Evolutionary conservation across 2,888 invertebrate genomes (phyloP).

Genomic region (Pantelozetes paolii): DNA sequence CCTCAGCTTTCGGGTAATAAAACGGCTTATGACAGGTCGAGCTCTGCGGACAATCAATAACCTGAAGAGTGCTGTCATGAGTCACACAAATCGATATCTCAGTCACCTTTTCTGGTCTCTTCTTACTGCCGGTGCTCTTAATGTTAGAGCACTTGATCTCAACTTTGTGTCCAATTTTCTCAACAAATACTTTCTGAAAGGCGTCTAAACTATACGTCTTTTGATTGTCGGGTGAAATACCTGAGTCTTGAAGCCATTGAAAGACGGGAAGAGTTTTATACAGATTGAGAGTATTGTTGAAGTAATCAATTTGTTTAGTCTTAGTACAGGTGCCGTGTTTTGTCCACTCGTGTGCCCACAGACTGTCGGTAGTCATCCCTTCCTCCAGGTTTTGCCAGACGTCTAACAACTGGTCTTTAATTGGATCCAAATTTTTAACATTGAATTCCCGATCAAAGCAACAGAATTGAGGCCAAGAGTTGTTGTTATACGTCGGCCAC

Average conservation of each 20-base stretch:
- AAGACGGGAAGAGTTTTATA: slow-evolving; percentile 12
- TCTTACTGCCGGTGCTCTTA: too few relatives aligned
- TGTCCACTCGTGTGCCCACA: slow-evolving; percentile 43
- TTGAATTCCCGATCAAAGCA: slow-evolving; percentile 27
- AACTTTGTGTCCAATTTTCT: neutral
- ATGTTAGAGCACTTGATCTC: neutral
- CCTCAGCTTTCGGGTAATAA: neutral
- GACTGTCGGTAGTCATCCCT: slow-evolving; percentile 5
- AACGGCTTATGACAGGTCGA: neutral
- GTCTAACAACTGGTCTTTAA: neutral
- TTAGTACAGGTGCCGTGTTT: slow-evolving; percentile 44
- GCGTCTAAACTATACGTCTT: neutral
- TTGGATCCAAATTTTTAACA: slow-evolving; percentile 21
- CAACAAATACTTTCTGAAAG: neutral
- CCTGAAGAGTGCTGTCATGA: neutral
- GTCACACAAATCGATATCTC: slow-evolving; percentile 30
- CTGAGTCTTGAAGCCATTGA: slow-evolving; percentile 18
- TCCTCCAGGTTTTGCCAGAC: slow-evolving; percentile 38
- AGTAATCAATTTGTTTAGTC: slow-evolving; percentile 35
- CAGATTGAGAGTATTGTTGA: slow-evolving; percentile 37
- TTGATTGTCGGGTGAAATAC: slow-evolving; percentile 32
- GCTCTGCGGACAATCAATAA: slow-evolving; percentile 20
- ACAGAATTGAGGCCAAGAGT: slow-evolving; percentile 40
- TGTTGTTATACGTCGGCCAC: slow-evolving; percentile 40
- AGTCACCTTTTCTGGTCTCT: neutral